These are phyloP conservation scores for Piscicola geometra DNA, from an alignment of 2,888 invertebrate genomes.

Conservation along the genomic window DNA sequence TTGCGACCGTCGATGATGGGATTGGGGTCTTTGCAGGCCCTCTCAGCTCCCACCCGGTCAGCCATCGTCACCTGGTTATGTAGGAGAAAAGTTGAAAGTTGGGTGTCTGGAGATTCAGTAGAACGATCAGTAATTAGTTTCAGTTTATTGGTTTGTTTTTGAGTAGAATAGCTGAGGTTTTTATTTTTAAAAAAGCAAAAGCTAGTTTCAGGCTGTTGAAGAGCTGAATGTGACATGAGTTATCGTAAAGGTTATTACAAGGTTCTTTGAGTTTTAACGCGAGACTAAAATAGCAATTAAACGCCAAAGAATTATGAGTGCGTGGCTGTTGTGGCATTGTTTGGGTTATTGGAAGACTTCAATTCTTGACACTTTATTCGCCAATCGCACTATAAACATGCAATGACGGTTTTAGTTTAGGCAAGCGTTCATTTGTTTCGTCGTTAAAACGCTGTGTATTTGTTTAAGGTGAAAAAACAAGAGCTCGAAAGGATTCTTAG, in stretches of 20 bases:
- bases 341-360: too few relatives aligned
- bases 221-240: not conserved
- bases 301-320: not conserved
- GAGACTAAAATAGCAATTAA: not conserved
- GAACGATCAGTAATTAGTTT: not conserved
- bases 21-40: conserved; percentile 95
- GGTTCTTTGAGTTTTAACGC: not conserved
- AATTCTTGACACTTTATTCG: too few relatives aligned
- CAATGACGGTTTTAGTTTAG: too few relatives aligned
- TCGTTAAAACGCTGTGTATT: too few relatives aligned
- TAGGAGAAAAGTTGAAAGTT: not conserved
- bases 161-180: not conserved
- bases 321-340: not conserved
- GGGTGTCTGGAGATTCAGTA: not conserved
- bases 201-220: not conserved
- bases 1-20: conserved; percentile 97
- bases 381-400: too few relatives aligned
- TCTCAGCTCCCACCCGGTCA: conserved; percentile 84
- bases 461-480: too few relatives aligned
- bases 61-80: conserved; percentile 86
- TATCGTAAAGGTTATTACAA: not conserved
- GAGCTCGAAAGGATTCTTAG: too few relatives aligned
- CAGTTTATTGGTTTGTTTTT: not conserved
- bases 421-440: too few relatives aligned
- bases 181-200: too few relatives aligned